A percentile compares a stretch with the other conserved stretches of the same genome.
Evolutionary conservation across 2,113 vertebrate genomes (phyloP).

Genomic region (Catharus fuscescens): DNA sequence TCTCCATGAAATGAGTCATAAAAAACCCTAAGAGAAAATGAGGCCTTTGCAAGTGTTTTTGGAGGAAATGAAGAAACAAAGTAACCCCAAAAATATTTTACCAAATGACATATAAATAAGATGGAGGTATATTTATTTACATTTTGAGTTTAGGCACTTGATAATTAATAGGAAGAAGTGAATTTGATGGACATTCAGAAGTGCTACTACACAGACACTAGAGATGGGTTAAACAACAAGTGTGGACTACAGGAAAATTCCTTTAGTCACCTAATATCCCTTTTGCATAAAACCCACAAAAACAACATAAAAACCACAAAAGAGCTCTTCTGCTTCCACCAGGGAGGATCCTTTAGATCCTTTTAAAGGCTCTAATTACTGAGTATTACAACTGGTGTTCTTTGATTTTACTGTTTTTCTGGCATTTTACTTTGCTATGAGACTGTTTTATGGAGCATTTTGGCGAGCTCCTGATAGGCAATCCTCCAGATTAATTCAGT

Average conservation of each 20-base stretch:
- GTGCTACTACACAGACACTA: background rate
- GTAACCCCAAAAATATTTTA: background rate
- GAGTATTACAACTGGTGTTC: background rate
- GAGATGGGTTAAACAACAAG: background rate
- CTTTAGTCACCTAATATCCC: background rate
- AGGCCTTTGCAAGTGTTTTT: background rate
- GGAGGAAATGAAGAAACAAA: background rate
- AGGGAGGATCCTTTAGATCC: background rate
- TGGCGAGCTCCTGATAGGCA: background rate
- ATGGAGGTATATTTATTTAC: background rate
- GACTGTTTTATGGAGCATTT: background rate
- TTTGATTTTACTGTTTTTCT: background rate
- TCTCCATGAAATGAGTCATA: background rate
- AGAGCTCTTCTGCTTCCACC: background rate
- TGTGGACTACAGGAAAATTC: background rate
- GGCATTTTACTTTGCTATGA: background rate
- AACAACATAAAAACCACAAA: background rate
- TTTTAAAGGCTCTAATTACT: background rate
- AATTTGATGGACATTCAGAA: background rate
- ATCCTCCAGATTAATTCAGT: constrained; percentile 21
- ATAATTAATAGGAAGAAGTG: background rate
- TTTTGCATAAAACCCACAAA: background rate
- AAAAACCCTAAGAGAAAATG: background rate
- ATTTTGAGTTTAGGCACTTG: background rate
- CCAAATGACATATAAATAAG: background rate